Evolutionary conservation across 2,113 vertebrate species (phyloP).

Genomic region (Gadus chalcogrammus): DNA sequence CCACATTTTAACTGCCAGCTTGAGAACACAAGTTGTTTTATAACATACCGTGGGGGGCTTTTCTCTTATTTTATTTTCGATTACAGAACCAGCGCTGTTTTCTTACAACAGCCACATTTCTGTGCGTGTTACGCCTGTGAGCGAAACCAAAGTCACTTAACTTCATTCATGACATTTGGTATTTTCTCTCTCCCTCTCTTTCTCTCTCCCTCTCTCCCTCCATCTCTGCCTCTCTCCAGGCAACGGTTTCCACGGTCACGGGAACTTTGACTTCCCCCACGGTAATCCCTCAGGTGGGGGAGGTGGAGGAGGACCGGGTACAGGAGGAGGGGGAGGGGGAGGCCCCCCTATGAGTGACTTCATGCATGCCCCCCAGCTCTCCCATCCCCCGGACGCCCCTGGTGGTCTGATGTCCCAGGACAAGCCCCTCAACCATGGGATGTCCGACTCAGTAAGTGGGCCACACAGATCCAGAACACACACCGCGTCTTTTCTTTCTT

Average conservation of each 20-base stretch:
- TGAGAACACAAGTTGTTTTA: too few relatives aligned
- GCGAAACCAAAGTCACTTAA: neutral
- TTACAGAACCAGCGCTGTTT: constrained; percentile 20
- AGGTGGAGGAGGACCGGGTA: constrained; percentile 44
- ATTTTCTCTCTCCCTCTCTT: too few relatives aligned
- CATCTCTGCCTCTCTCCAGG: constrained; percentile 62
- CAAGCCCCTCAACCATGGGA: constrained; percentile 92
- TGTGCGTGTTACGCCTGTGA: neutral
- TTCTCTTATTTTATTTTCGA: neutral
- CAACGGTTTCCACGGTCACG: constrained; percentile 95
- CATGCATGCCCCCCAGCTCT: constrained; percentile 96
- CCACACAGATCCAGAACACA: neutral
- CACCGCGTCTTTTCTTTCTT: too few relatives aligned
- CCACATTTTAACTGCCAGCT: too few relatives aligned
- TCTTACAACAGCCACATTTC: constrained; percentile 13
- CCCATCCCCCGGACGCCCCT: constrained; percentile 93
- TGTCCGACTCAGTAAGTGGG: constrained; percentile 91
- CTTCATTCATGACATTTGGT: too few relatives aligned
- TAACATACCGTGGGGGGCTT: too few relatives aligned
- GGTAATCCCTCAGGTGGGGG: constrained; percentile 84
- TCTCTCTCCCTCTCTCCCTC: too few relatives aligned
- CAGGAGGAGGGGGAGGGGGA: constrained; percentile 36
- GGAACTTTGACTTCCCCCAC: constrained; percentile 95
- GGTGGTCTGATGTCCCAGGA: constrained; percentile 89
- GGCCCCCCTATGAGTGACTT: constrained; percentile 92